Base-by-base conservation (phyloP, 1,140 invertebrate species). In the Trichomalopsis sarcophagae region DNA sequence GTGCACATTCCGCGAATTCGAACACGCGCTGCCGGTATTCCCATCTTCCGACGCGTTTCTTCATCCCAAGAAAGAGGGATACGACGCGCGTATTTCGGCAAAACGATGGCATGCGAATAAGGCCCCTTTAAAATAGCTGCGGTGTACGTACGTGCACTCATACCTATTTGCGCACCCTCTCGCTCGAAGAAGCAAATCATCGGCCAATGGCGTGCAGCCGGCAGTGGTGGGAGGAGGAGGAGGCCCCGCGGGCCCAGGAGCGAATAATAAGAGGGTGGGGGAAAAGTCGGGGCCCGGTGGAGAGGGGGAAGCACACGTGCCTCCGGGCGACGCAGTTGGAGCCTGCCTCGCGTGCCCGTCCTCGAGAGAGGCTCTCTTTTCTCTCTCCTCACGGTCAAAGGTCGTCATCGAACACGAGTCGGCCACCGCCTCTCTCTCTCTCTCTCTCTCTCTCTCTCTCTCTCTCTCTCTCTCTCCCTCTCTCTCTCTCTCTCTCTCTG, bases 371-470 rank as follows among this genome's bases (percentile, higher is more conserved):
- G 89, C 90, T 30, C 68, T 50, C 68, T 81, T 14, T 44, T 73
- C 27, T 80, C 30, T 69, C 36, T 50, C 33, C n/a, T 55, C 50
- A 50, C 86, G 71, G 92, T 93, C 92, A 93, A 90, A 93, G 92
- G 92, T 93, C 92, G 90, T 87, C 87, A 86, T 90, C 89, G 89
- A 92, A 91, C 92, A 93, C 92, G 92, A 93, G 91, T 91, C 91
- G 92, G 27, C 40, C 81, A 75, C 81, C 44, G 21, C 21, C n/a
- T 73, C 62, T 79, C 30, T 68, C 27, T 27, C 21, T 50, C 75
- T 71, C 30, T 68, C 27, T 27, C 0, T 27, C 27, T 27, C 27
- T 27, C 27, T 27, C 27, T 27, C 30, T 68, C 27, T 27, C n/a
- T 50, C 66, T 71, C 0, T 27, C 27, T 27, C 27, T 27, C n/a